phyloP scores from a whole-genome alignment of 2,888 invertebrate species.

The Polydrusus pterygomalis region DNA sequence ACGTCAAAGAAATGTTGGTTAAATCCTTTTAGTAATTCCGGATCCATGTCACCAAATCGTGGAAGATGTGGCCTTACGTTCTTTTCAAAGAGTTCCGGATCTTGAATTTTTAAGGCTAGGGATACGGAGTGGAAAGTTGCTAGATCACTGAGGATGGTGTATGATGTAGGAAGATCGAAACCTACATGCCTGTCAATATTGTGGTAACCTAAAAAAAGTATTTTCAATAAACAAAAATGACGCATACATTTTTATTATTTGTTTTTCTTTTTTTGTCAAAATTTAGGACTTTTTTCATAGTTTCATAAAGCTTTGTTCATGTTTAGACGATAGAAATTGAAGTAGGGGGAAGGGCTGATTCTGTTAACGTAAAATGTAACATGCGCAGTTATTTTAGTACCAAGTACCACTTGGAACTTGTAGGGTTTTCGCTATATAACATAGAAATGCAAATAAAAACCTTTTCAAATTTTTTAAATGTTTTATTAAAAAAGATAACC shows the following conservation, averaged over 20 bases:
- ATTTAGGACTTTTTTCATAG: no score
- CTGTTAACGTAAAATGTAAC: no score
- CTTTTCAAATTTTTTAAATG: constrained; percentile 69
- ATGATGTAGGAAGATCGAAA: constrained; percentile 32
- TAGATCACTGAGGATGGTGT: constrained; percentile 42
- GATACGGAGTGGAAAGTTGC: constrained; percentile 52
- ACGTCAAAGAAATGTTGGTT: background rate
- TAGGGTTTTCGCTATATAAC: no score
- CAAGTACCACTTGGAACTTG: no score
- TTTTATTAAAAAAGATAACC: no score
- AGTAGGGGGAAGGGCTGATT: no score
- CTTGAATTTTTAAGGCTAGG: constrained; percentile 41
- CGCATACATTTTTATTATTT: no score
- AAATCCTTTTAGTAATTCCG: background rate
- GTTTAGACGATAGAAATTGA: no score
- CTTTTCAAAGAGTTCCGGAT: constrained; percentile 42
- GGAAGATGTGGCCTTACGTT: constrained; percentile 43
- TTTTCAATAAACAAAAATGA: no score
- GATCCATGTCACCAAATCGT: background rate
- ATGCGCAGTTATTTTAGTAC: no score
- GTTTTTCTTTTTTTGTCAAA: no score
- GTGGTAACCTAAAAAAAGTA: constrained; percentile 45
- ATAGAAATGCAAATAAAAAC: constrained; percentile 22
- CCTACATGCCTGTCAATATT: constrained; percentile 47
- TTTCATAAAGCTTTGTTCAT: no score